A percentile compares a stretch with the other conserved stretches of the same genome.
These are phyloP conservation scores for Egretta garzetta DNA, from an alignment of 2,113 vertebrate genomes.

Conservation along the genomic window DNA sequence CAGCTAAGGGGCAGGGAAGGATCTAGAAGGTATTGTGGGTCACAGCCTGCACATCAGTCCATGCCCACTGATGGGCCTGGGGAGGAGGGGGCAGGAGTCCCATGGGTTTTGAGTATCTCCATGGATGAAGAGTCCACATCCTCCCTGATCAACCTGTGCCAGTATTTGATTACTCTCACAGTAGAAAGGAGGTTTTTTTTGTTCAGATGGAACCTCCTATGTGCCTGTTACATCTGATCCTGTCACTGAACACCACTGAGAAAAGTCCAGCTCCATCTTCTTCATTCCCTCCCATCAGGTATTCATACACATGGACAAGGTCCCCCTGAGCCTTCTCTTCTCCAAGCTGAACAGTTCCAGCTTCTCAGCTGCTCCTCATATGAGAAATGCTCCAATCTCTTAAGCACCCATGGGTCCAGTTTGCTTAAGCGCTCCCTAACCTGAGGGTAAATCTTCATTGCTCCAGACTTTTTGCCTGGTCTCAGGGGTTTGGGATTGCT, in stretches of 20 bases:
- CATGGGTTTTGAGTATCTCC: neutral
- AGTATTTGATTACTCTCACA: neutral
- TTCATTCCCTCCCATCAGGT: neutral
- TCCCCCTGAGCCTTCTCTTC: neutral
- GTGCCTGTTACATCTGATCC: neutral
- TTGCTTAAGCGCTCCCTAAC: neutral
- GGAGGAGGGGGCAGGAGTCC: neutral
- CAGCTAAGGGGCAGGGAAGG: neutral
- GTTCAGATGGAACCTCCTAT: neutral
- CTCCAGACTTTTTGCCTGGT: neutral
- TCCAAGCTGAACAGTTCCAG: neutral
- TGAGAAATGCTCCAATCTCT: neutral
- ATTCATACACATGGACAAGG: neutral
- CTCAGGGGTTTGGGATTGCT: neutral
- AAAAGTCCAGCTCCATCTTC: neutral
- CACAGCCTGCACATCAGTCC: neutral
- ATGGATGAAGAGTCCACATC: neutral
- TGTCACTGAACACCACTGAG: neutral
- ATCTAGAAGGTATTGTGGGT: neutral
- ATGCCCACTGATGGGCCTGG: neutral
- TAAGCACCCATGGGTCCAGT: neutral
- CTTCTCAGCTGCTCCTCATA: neutral
- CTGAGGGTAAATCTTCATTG: neutral
- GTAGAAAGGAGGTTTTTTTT: neutral
- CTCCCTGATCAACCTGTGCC: fast-evolving